Base-by-base conservation (phyloP, 2,797 vertebrate species). In the Sebastes iracundus region DNA sequence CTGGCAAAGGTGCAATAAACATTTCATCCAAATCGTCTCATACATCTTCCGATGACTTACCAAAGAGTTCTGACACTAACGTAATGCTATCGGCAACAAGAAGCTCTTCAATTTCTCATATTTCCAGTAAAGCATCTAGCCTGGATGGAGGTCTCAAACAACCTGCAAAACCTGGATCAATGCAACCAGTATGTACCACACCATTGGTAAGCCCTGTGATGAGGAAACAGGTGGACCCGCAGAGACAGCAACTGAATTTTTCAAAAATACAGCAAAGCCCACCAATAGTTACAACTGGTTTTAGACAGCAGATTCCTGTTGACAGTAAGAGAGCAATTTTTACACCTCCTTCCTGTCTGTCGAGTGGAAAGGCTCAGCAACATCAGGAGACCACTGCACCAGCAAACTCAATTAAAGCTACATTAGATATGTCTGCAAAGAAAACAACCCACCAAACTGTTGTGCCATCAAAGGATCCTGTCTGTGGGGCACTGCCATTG, bases 341-440 rank as follows among this genome's bases (percentile, higher is more conserved):
- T 66, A 61, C 23, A 74, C 35, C 52, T 55, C 12, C 49, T 38
- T 35, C 38, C 13, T 61, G 27, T 80, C 46, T 71, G 7, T 67
- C 68, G n/a, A 74, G 3, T 79, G 82, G 78, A 77, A 87, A 63
- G 25, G 38, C 18, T 78, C 80, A 81, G 13, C 64, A 61, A 27
- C 86, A 62, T 81, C 81, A 90, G 56, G 82, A 56, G 7, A 35
- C 35, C 22, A 91, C 90, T 71, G 86, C 86, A 69, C 94, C 95
- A 63, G 92, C 93, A 83, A 95, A 95, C 81, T 80, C 84, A 76
- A 33, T 94, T 42, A 94, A 91, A 90, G 70, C 73, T 28, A 88
- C 86, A 10, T 49, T 95, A 77, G 92, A 96, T 81, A 94, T 95
- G 95, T 94, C 94, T 78, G 42, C 61, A 5, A 93, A 90, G 53